phyloP scores from a whole-genome alignment of 2,113 vertebrate genomes.

The Hyla sarda region DNA sequence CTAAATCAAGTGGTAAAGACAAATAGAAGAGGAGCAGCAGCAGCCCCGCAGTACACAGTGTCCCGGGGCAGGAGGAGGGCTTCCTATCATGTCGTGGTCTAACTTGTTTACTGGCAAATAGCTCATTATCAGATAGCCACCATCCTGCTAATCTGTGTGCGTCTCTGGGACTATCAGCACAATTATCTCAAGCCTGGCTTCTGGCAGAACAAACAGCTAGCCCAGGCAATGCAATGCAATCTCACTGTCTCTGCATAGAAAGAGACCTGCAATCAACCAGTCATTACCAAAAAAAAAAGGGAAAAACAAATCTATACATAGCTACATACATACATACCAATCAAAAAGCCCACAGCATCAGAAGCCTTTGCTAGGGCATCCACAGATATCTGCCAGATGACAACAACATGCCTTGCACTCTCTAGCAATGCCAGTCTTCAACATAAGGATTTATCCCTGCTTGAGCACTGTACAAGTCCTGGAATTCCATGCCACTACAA shows the following conservation, averaged over 20 bases:
- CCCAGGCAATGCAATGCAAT: conserved; percentile 3
- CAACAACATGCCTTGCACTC: background rate
- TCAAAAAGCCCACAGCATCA: background rate
- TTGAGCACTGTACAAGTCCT: background rate
- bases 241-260: background rate
- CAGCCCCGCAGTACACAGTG: conserved; percentile 41
- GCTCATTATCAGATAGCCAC: conserved; percentile 78
- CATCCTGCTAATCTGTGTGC: conserved; percentile 72
- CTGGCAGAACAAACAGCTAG: conserved; percentile 52
- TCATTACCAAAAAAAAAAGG: background rate
- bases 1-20: conserved; percentile 62
- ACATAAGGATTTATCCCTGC: background rate
- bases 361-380: background rate
- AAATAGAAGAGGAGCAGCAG: conserved; percentile 60
- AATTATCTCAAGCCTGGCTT: conserved; percentile 73
- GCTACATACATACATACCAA: background rate
- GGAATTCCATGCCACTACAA: background rate
- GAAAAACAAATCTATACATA: too few species aligned
- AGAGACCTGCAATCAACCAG: background rate
- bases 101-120: conserved; percentile 79
- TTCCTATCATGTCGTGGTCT: conserved; percentile 72
- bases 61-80: conserved; percentile 54
- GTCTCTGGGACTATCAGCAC: conserved; percentile 69
- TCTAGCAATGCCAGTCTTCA: background rate
- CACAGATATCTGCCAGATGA: background rate